Base-by-base conservation (phyloP, 1,140 invertebrate genomes). In the Melipona quadrifasciata region DNA sequence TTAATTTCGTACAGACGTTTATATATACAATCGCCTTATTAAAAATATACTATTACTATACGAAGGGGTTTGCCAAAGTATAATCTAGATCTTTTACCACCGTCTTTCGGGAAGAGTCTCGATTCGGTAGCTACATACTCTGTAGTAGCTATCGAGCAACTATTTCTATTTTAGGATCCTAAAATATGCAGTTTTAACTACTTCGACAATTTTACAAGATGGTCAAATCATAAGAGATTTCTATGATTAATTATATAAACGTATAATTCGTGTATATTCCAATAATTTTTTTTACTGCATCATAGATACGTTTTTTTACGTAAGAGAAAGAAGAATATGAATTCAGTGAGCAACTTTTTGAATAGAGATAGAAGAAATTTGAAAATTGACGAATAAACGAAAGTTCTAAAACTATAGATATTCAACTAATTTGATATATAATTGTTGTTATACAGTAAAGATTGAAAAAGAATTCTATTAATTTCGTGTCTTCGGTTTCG, bases 131-230 rank as follows among this genome's bases (percentile, higher is more conserved):
- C n/a, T 21, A 17, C 19, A 57, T 27, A 16, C 12, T n/a, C 58
- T 57, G 24, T n/a, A n/a, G n/a, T n/a, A n/a, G n/a, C n/a, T n/a
- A 68, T 55, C 39, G 64, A 27, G 64, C 27, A 24, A 24, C 39
- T n/a, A 14, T 51, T 47, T 88, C 71, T 94, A 94, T 94, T 94
- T 94, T 93, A 89, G 90, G 92, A 87, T 74, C 70, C 61, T n/a
- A n/a, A 89, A 91, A 73, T 84, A 85, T 90, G 80, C 61, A 90
- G 89, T 90, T 90, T 87, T 78, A 89, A 90, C 77, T 87, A 75
- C 82, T 90, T 85, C 79, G 64, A 24, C 21, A 27, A n/a, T 24
- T 78, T 72, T 39, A 39, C 31, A 55, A 8, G 12, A 83, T 65
- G 34, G 31, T 10, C 8, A 6, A 31, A 39, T 5, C 34, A 2